Percentiles rank a stretch among this genome's conserved stretches.
phyloP scores from a whole-genome alignment of 2,113 vertebrate species.

The Grus americana region DNA sequence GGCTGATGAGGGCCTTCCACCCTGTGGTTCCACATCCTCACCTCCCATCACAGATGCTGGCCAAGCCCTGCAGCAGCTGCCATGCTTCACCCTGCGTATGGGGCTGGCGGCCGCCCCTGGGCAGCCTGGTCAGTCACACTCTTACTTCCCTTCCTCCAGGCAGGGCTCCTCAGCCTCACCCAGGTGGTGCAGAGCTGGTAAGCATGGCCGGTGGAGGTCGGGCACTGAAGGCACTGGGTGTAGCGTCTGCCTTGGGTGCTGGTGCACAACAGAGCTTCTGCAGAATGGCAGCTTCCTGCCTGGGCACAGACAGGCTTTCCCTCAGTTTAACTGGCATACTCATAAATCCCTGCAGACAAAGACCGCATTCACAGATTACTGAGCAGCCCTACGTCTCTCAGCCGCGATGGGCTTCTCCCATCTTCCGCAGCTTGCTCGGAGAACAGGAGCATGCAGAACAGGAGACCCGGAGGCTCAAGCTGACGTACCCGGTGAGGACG shows the following conservation, averaged over 20 bases:
- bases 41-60: background rate
- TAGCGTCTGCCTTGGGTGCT: fast-evolving
- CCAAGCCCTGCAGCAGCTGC: background rate
- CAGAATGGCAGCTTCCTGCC: background rate
- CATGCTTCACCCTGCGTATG: fast-evolving
- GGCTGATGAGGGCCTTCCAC: background rate
- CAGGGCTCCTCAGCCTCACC: background rate
- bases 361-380: fast-evolving
- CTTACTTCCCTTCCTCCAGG: background rate
- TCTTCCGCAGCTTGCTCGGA: background rate
- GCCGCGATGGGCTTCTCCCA: background rate
- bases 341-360: background rate
- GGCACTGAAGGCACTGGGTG: background rate
- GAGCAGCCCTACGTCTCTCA: background rate
- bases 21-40: background rate
- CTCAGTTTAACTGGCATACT: background rate
- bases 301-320: background rate
- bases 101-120: background rate
- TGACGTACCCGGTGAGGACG: fast-evolving
- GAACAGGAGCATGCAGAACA: background rate
- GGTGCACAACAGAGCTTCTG: background rate
- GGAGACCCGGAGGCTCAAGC: background rate
- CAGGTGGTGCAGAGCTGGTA: fast-evolving
- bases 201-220: fast-evolving
- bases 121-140: background rate